phyloP scores from a whole-genome alignment of 2,888 invertebrate genomes.

The Apamea epomidion region DNA sequence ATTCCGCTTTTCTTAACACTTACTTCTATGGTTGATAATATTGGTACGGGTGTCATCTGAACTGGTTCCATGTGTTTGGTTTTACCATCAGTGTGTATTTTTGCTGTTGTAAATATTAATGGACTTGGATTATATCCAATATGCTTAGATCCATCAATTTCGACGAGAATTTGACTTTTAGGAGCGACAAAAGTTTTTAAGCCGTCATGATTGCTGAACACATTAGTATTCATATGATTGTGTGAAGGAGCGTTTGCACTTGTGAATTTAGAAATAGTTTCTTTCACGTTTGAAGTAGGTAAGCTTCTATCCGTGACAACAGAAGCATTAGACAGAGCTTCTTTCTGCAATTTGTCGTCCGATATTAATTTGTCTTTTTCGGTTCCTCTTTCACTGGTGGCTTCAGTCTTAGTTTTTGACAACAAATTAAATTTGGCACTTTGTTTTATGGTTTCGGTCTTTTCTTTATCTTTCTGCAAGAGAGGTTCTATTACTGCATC shows the following conservation, averaged over 20 bases:
- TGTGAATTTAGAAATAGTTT: constrained; percentile 67
- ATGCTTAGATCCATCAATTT: constrained; percentile 79
- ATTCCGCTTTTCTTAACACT: constrained; percentile 71
- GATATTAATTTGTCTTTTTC: constrained; percentile 73
- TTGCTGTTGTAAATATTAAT: constrained; percentile 88
- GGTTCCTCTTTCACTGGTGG: constrained; percentile 70
- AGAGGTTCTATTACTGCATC: constrained; percentile 86
- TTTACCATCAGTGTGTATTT: constrained; percentile 84
- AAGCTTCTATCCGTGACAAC: constrained; percentile 63
- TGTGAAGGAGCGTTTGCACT: constrained; percentile 68
- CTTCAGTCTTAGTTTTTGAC: constrained; percentile 84
- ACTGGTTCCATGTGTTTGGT: constrained; percentile 83
- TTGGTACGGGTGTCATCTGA: constrained; percentile 83
- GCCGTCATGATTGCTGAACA: constrained; percentile 74
- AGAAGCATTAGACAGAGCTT: constrained; percentile 54
- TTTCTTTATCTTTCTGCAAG: constrained; percentile 81
- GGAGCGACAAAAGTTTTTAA: constrained; percentile 67
- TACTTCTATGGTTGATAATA: constrained; percentile 83
- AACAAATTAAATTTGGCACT: constrained; percentile 84
- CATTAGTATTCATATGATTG: constrained; percentile 84
- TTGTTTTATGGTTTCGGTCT: constrained; percentile 74
- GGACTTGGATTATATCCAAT: constrained; percentile 77
- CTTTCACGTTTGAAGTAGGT: constrained; percentile 68
- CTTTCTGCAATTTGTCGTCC: constrained; percentile 67
- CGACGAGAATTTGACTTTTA: constrained; percentile 81